A percentile compares a stretch with the other conserved stretches of the same genome.
phyloP scores from a whole-genome alignment of 2,888 invertebrate species.

The Lasioglossum villosulum region DNA sequence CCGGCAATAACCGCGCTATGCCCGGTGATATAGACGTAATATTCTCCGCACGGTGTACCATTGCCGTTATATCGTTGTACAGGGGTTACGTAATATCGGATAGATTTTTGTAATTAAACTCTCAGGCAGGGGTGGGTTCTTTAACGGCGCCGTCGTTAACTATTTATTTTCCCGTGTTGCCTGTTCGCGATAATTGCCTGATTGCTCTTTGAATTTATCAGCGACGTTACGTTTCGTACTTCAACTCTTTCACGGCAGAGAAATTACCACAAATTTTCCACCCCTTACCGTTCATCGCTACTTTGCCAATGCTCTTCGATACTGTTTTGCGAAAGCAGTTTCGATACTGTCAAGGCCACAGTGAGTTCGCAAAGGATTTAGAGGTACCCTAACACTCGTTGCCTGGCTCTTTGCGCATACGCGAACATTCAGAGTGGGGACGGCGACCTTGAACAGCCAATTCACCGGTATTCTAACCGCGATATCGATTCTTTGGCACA shows the following conservation, averaged over 20 bases:
- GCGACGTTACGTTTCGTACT: not conserved
- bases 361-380: not conserved
- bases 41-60: constrained; percentile 68
- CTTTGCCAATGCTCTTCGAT: not conserved
- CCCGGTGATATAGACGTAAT: constrained; percentile 72
- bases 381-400: not conserved
- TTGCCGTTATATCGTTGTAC: constrained; percentile 25
- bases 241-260: not conserved
- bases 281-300: not conserved
- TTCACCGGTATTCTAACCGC: not conserved
- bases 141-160: not conserved
- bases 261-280: not conserved
- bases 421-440: not conserved
- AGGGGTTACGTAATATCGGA: constrained; percentile 38
- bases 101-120: constrained; percentile 71
- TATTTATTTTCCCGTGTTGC: constrained; percentile 47
- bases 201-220: constrained; percentile 19
- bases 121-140: not conserved
- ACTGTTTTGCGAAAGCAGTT: not conserved
- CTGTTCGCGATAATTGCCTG: constrained; percentile 51
- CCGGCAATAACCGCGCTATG: constrained; percentile 67
- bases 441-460: constrained; percentile 6
- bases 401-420: not conserved
- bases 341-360: not conserved
- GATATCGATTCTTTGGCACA: constrained; percentile 11